Conservation (phyloP, 2,888 invertebrate species). For the Drosophila pseudotalamancana region DNA sequence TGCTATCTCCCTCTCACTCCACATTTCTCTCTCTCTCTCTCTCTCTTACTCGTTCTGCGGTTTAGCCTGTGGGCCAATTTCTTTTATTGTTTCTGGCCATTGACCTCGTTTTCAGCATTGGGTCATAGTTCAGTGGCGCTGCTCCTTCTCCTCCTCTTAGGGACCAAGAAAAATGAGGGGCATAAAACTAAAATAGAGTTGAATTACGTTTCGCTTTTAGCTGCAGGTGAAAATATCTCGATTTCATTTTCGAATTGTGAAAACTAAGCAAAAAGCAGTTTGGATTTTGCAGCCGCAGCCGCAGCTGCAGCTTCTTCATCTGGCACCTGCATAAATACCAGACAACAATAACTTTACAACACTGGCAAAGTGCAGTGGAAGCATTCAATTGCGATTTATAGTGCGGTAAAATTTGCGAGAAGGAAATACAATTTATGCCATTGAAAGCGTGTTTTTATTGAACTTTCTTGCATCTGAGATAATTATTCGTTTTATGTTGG, state of each 20-base stretch:
- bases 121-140: conserved; percentile 34
- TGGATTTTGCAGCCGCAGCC: too few species aligned
- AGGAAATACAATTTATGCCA: too few species aligned
- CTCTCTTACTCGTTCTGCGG: background rate
- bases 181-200: conserved; percentile 47
- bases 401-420: background rate
- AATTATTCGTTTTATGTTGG: too few species aligned
- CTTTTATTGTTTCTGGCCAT: conserved; percentile 58
- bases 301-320: background rate
- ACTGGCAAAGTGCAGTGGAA: conserved; percentile 3
- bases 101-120: conserved; percentile 56
- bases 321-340: conserved; percentile 34
- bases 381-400: conserved; percentile 1
- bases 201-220: conserved; percentile 63
- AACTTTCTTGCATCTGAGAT: too few species aligned
- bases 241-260: conserved; percentile 11
- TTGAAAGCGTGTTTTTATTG: background rate
- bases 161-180: conserved; percentile 31
- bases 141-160: conserved; percentile 10
- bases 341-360: background rate
- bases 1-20: background rate
- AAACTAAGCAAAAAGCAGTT: conserved; percentile 27
- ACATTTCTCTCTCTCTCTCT: background rate
- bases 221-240: conserved; percentile 40
- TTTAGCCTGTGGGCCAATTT: conserved; percentile 39